A percentile compares a stretch with the other conserved stretches of the same genome.
Evolutionary conservation across 2,888 invertebrate species (phyloP).

Genomic region (Hypomecis punctinalis): DNA sequence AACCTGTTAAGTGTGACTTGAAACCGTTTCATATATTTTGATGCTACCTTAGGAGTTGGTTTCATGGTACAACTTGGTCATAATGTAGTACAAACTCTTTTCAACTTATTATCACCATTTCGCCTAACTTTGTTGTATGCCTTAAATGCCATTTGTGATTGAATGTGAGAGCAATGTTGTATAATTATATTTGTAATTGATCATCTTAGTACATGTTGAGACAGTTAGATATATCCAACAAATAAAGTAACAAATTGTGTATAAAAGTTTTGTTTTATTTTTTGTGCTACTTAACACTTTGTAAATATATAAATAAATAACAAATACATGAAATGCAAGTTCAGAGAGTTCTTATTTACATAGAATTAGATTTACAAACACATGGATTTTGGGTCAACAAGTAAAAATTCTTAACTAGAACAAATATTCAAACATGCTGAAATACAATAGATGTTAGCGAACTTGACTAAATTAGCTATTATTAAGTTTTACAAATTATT

Average conservation of each 20-base stretch:
- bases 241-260: slow-evolving; percentile 80
- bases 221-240: slow-evolving; percentile 68
- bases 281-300: slow-evolving; percentile 43
- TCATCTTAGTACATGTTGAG: slow-evolving; percentile 79
- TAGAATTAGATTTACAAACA: neutral
- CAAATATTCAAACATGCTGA: too few species aligned
- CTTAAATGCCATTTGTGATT: slow-evolving; percentile 79
- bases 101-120: neutral
- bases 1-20: too few species aligned
- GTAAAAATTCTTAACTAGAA: neutral
- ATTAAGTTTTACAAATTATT: too few species aligned
- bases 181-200: slow-evolving; percentile 59
- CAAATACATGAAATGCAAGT: slow-evolving; percentile 26
- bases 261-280: slow-evolving; percentile 68
- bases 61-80: too few species aligned
- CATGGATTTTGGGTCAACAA: neutral
- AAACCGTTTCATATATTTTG: too few species aligned
- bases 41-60: too few species aligned
- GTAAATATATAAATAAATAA: slow-evolving; percentile 16
- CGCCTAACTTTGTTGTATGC: slow-evolving; percentile 57
- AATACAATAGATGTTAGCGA: too few species aligned
- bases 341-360: slow-evolving; percentile 27
- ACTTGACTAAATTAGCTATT: too few species aligned
- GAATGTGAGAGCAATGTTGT: slow-evolving; percentile 71
- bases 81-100: neutral